Evolutionary conservation across 2,888 invertebrate genomes (phyloP).

Genomic region (Himalopsyche anomala): DNA sequence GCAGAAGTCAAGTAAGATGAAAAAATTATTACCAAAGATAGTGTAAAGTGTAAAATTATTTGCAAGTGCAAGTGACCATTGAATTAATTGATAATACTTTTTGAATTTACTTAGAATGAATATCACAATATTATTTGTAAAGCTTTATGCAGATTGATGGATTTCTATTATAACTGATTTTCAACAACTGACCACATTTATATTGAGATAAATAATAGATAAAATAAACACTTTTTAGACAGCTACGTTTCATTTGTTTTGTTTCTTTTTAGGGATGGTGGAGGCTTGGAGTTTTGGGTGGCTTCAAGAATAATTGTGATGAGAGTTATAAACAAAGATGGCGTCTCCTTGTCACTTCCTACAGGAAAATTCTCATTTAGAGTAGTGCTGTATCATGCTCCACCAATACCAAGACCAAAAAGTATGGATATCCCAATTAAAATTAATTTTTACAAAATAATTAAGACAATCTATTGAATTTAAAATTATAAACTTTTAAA

Average conservation of each 20-base stretch:
- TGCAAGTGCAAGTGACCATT: too few species aligned
- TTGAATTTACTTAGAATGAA: too few species aligned
- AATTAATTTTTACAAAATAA: neutral
- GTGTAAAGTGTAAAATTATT: too few species aligned
- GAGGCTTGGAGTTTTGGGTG: constrained; percentile 82
- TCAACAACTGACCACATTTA: neutral
- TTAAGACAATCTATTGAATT: neutral
- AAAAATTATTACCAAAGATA: too few species aligned
- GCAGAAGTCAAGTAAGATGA: constrained; percentile 79
- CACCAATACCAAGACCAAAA: constrained; percentile 53
- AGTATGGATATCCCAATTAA: constrained; percentile 32
- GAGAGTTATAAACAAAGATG: constrained; percentile 67
- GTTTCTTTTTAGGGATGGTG: constrained; percentile 76
- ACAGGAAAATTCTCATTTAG: constrained; percentile 66
- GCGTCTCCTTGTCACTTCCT: constrained; percentile 66
- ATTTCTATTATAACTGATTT: constrained; percentile 38
- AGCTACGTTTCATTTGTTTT: constrained; percentile 49
- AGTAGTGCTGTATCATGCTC: constrained; percentile 49
- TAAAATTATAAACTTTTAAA: too few species aligned
- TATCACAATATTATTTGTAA: neutral
- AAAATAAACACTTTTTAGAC: too few species aligned
- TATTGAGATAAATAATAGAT: too few species aligned
- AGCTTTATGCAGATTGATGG: neutral
- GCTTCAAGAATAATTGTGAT: constrained; percentile 78
- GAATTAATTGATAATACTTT: too few species aligned